Percentiles rank a stretch among this genome's conserved stretches.
These are phyloP conservation scores for Mystacides longicornis DNA, from an alignment of 2,888 invertebrate genomes.

Conservation along the genomic window DNA sequence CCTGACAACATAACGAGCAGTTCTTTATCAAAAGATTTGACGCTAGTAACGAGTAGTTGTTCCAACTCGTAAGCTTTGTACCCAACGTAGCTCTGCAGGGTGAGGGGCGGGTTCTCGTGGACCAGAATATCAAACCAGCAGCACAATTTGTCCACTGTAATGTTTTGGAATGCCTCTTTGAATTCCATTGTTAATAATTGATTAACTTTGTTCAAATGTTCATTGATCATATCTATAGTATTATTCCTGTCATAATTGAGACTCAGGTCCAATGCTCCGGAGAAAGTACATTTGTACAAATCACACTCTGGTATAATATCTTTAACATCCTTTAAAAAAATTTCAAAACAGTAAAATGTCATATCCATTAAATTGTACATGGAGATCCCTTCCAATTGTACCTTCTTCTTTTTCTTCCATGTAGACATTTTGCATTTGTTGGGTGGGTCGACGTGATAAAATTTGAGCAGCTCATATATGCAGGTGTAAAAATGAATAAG, in stretches of 20 bases:
- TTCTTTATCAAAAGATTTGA: slow-evolving; percentile 15
- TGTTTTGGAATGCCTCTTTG: slow-evolving; percentile 10
- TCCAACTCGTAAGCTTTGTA: slow-evolving; percentile 18
- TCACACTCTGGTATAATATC: slow-evolving; percentile 5
- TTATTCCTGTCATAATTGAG: slow-evolving; percentile 9
- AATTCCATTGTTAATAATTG: slow-evolving; percentile 10
- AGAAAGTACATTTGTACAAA: slow-evolving; percentile 17
- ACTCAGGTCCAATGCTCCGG: slow-evolving; percentile 4
- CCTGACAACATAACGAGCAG: slow-evolving; percentile 13
- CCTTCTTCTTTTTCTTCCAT: slow-evolving; percentile 8
- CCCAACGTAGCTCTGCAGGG: slow-evolving; percentile 18
- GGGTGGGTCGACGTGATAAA: slow-evolving; percentile 14
- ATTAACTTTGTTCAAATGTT: slow-evolving; percentile 14
- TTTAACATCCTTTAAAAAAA: slow-evolving; percentile 10
- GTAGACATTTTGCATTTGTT: slow-evolving; percentile 13
- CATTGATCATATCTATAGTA: slow-evolving; percentile 7
- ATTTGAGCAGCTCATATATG: slow-evolving; percentile 18
- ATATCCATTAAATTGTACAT: slow-evolving; percentile 13
- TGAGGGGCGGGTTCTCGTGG: slow-evolving; percentile 8
- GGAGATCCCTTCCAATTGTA: slow-evolving; percentile 12
- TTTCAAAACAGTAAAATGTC: slow-evolving; percentile 14
- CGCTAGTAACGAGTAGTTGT: slow-evolving; percentile 14
- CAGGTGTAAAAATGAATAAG: slow-evolving; percentile 6
- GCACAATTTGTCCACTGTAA: slow-evolving; percentile 18
- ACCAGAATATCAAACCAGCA: slow-evolving; percentile 17